A percentile compares a stretch with the other conserved stretches of the same genome.
Conservation (phyloP, 2,113 vertebrate species). For the Glareola pratincola region DNA sequence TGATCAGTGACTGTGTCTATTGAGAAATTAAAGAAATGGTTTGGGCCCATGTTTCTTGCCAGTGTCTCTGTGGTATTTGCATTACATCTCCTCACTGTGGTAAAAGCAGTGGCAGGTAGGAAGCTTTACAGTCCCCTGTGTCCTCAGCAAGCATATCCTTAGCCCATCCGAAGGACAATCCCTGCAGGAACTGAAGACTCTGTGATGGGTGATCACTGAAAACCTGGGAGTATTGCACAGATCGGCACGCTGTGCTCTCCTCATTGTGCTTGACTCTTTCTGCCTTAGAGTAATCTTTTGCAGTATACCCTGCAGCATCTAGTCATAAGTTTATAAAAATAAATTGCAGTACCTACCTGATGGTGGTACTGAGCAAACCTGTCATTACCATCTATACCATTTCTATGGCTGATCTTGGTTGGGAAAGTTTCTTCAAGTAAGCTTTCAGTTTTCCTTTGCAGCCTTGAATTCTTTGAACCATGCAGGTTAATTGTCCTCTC, state of each 20-base stretch:
- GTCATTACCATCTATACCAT: background rate
- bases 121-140: background rate
- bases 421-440: background rate
- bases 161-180: background rate
- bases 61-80: background rate
- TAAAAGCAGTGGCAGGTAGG: background rate
- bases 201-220: background rate
- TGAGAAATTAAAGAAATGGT: background rate
- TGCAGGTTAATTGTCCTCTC: background rate
- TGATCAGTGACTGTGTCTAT: accelerated
- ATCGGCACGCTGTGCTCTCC: background rate
- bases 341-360: background rate
- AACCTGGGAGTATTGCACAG: background rate
- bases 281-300: background rate
- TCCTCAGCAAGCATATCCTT: background rate
- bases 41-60: background rate
- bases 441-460: background rate
- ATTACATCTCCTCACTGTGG: background rate
- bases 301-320: background rate
- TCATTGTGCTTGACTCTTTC: background rate
- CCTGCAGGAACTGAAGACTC: background rate
- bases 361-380: background rate
- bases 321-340: background rate
- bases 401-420: background rate
- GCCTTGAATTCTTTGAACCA: background rate